Evolutionary conservation across 2,797 vertebrate genomes (phyloP), one percentile per base, ranked within the genome.

Genomic region (Macropus fuliginosus): DNA sequence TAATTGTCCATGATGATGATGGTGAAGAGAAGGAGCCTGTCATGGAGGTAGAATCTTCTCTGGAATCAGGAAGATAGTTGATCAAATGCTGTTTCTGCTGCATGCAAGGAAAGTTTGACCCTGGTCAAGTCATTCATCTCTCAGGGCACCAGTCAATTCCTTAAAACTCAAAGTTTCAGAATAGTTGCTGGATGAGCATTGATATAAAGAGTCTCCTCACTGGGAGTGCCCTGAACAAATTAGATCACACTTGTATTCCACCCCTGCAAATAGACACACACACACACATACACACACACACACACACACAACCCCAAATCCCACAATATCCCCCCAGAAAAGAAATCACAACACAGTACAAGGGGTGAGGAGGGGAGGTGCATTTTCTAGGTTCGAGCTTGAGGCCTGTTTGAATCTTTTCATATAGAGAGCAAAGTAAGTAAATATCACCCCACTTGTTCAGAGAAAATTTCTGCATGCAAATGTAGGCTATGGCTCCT

Each of bases 401-500:
- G 24, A 95, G 16, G 74, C 56, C 14, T 66, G 54, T 81, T 92
- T 66, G 3, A 81, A 89, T n/a, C n/a, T 94, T 95, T 96, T n/a
- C 95, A 93, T n/a, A 1, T n/a, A 1, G 4, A 1, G 97, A 96
- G 89, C 54, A 59, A 94, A 54, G 31, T 54, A 29, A 95, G 0
- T 16, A 89, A 50, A 93, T 18, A 62, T 28, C 9, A 95, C 24
- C 4, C 91, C 29, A 94, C 3, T 50, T 94, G n/a, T 10, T 40
- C 12, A 54, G 50, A 14, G 94, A 92, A 93, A 97, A 52, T 94
- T 59, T 46, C 62, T 52, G 93, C 2, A 74, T 46, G 1, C 0
- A 59, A 92, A 94, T 92, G 18, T 92, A 91, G 34, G 2, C 92
- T 90, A 34, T 52, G 54, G 87, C 21, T 90, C 57, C 56, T 89